Evolutionary conservation across 1,140 invertebrate species (phyloP).

Genomic region (Orius insidiosus): DNA sequence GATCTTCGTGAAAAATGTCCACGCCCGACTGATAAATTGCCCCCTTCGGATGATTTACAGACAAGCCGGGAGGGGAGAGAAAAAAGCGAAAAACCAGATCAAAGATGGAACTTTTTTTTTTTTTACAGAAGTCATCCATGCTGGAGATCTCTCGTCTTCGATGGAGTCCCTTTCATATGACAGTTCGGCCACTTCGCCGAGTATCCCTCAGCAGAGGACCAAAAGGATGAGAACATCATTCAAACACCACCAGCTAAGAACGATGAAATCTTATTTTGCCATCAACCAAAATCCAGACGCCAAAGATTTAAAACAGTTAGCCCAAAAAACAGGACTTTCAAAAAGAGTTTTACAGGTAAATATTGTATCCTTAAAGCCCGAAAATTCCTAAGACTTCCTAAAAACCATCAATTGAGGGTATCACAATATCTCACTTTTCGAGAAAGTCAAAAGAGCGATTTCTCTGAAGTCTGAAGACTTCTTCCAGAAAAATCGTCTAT

Average conservation of each 20-base stretch:
- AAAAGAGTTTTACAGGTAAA: conserved; percentile 88
- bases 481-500: too few species aligned
- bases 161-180: conserved; percentile 56
- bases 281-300: conserved; percentile 96
- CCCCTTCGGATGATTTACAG: too few species aligned
- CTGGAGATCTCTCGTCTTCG: conserved; percentile 51
- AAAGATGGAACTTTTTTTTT: too few species aligned
- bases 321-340: conserved; percentile 90
- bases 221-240: conserved; percentile 92
- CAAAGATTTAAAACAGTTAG: conserved; percentile 85
- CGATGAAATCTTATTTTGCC: conserved; percentile 94
- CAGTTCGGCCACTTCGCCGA: conserved; percentile 49
- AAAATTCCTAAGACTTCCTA: neutral
- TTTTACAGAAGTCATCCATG: conserved; percentile 47
- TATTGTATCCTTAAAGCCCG: neutral
- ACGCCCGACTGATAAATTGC: too few species aligned
- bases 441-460: too few species aligned
- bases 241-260: conserved; percentile 90
- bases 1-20: too few species aligned
- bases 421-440: too few species aligned
- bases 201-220: conserved; percentile 39
- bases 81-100: too few species aligned
- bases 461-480: too few species aligned
- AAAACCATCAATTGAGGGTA: too few species aligned
- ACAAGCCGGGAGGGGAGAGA: too few species aligned